Conservation (phyloP, 1,140 invertebrate species). For the Chionoecetes opilio region DNA sequence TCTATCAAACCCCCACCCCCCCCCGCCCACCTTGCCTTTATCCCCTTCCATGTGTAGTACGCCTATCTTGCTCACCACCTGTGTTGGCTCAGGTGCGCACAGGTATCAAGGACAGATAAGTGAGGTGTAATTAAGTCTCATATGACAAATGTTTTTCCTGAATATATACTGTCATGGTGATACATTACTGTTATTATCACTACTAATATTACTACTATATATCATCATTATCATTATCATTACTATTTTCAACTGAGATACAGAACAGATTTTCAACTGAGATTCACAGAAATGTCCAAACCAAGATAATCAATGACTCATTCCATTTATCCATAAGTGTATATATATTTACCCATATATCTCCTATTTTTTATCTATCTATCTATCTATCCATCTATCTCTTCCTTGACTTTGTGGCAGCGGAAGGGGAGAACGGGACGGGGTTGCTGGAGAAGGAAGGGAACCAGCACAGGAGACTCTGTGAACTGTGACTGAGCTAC, state of each 20-base stretch:
- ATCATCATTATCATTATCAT: no score
- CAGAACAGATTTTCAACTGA: no score
- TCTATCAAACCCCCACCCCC: neutral
- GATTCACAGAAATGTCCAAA: no score
- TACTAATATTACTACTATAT: no score
- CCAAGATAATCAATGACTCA: no score
- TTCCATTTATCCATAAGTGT: no score
- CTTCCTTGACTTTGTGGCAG: neutral
- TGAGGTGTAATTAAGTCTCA: neutral
- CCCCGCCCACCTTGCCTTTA: neutral
- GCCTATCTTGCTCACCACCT: neutral
- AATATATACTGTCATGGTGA: neutral
- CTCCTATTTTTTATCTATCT: no score
- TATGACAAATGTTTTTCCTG: no score
- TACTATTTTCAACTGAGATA: no score
- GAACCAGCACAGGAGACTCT: neutral
- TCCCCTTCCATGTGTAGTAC: neutral
- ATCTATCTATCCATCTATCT: neutral
- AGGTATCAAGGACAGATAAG: neutral
- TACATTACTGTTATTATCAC: neutral
- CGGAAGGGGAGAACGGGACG: neutral
- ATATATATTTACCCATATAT: no score
- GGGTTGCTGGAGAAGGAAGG: no score
- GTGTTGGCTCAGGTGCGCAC: neutral
- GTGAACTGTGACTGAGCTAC: neutral